Percentiles rank a stretch among this genome's conserved stretches.
These are phyloP conservation scores for Sebastes alutus DNA, from an alignment of 2,797 vertebrate genomes.

Conservation along the genomic window DNA sequence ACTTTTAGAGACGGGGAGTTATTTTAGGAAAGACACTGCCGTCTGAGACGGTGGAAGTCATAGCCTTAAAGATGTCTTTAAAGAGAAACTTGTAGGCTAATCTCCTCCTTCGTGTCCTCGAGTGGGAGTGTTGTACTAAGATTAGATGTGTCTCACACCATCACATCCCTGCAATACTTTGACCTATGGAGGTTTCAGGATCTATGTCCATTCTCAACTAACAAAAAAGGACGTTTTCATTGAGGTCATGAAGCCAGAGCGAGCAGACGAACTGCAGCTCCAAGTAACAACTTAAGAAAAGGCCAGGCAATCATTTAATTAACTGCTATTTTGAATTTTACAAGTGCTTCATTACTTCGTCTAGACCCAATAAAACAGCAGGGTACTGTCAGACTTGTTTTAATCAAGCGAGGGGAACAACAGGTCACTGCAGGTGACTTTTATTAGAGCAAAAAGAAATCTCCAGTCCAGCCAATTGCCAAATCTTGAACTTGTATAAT, in stretches of 20 bases:
- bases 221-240: background rate
- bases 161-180: background rate
- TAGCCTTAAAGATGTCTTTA: slow-evolving; percentile 40
- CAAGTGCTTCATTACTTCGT: slow-evolving; percentile 29
- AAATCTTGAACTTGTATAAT: background rate
- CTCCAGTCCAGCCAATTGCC: background rate
- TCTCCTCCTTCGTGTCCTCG: slow-evolving; percentile 44
- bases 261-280: background rate
- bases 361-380: slow-evolving; percentile 19
- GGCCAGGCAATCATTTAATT: background rate
- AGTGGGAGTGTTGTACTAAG: slow-evolving; percentile 28
- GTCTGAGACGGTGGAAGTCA: slow-evolving; percentile 13
- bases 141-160: slow-evolving; percentile 38
- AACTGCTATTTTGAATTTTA: slow-evolving; percentile 13
- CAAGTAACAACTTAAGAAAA: background rate
- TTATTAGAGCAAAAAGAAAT: background rate
- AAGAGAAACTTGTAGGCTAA: slow-evolving; percentile 45
- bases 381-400: slow-evolving; percentile 11
- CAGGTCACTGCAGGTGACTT: slow-evolving; percentile 4
- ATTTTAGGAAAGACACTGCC: slow-evolving; percentile 41
- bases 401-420: slow-evolving; percentile 20
- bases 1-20: slow-evolving; percentile 28
- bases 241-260: background rate
- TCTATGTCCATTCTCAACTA: background rate
- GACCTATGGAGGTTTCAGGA: background rate